A percentile compares a stretch with the other conserved stretches of the same genome.
Evolutionary conservation across 2,113 vertebrate genomes (phyloP).

Genomic region (Datnioides undecimradiatus): DNA sequence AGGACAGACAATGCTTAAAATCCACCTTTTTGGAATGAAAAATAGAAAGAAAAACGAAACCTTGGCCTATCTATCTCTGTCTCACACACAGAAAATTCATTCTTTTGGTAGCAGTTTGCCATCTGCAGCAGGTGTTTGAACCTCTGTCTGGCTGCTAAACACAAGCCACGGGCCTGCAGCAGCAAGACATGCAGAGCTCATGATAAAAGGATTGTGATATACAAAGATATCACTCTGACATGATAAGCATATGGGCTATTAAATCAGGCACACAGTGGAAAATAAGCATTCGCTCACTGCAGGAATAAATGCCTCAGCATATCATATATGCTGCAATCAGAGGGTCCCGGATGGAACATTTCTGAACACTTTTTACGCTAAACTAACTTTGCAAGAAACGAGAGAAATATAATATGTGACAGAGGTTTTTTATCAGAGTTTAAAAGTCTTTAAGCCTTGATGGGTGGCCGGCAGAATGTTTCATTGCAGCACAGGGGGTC

Average conservation of each 20-base stretch:
- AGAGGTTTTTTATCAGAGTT: conserved; percentile 4
- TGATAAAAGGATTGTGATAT: conserved; percentile 52
- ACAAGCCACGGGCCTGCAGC: conserved; percentile 23
- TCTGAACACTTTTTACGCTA: conserved; percentile 19
- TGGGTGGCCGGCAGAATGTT: conserved; percentile 7
- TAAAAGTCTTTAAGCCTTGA: conserved; percentile 29
- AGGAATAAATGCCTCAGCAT: conserved; percentile 21
- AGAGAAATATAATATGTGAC: conserved; percentile 29
- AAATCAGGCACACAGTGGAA: conserved; percentile 45
- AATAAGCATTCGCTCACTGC: conserved; percentile 23
- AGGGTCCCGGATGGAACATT: background rate
- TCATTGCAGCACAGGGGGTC: background rate
- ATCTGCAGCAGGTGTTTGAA: conserved; percentile 47
- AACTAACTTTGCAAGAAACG: conserved; percentile 12
- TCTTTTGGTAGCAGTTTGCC: conserved; percentile 45
- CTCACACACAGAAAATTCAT: background rate
- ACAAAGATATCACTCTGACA: conserved; percentile 62
- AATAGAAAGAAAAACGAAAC: background rate
- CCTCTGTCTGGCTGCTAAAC: conserved; percentile 42
- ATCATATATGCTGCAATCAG: conserved; percentile 8
- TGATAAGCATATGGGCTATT: conserved; percentile 54
- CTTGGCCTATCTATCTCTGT: conserved; percentile 13
- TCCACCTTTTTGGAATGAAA: background rate
- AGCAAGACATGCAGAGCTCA: conserved; percentile 37
- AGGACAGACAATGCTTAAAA: conserved; percentile 47